A percentile compares a stretch with the other conserved stretches of the same genome.
Conservation (phyloP, 1,140 invertebrate species). For the Diabrotica undecimpunctata region DNA sequence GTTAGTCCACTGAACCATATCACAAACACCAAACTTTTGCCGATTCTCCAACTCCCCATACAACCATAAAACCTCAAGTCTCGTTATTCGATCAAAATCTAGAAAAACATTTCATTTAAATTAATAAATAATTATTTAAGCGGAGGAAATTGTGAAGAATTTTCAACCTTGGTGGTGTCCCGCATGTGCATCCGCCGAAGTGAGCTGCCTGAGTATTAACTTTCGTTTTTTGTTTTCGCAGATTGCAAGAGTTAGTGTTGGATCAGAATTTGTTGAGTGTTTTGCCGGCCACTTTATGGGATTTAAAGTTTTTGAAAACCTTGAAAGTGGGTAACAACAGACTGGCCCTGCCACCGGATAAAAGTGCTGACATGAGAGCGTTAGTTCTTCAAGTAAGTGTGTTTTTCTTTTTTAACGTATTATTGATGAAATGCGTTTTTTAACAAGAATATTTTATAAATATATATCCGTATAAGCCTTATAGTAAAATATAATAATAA, state of each 20-base stretch:
- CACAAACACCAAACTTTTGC: neutral
- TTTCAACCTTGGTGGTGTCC: slow-evolving; percentile 39
- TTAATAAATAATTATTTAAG: neutral
- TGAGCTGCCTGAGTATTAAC: slow-evolving; percentile 21
- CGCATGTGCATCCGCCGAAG: slow-evolving; percentile 42
- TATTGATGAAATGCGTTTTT: too few relatives aligned
- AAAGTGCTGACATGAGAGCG: slow-evolving; percentile 51
- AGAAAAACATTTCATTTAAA: neutral
- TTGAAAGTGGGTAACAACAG: slow-evolving; percentile 62
- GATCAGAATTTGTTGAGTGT: slow-evolving; percentile 66
- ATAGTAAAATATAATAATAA: too few relatives aligned
- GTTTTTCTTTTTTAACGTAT: too few relatives aligned
- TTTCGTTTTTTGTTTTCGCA: slow-evolving; percentile 48
- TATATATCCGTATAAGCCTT: too few relatives aligned
- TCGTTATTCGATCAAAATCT: neutral
- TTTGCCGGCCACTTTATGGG: slow-evolving; percentile 57
- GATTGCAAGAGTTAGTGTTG: slow-evolving; percentile 64
- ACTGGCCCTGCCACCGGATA: slow-evolving; percentile 50
- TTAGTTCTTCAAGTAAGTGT: slow-evolving; percentile 44
- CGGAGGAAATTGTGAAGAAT: slow-evolving; percentile 20
- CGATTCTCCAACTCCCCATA: neutral
- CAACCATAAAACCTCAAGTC: neutral
- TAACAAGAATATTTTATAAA: too few relatives aligned
- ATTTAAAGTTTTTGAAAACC: slow-evolving; percentile 55
- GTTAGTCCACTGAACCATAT: neutral